A percentile compares a stretch with the other conserved stretches of the same genome.
These are phyloP conservation scores for Euclidia mi DNA, from an alignment of 2,888 invertebrate genomes.

Conservation along the genomic window DNA sequence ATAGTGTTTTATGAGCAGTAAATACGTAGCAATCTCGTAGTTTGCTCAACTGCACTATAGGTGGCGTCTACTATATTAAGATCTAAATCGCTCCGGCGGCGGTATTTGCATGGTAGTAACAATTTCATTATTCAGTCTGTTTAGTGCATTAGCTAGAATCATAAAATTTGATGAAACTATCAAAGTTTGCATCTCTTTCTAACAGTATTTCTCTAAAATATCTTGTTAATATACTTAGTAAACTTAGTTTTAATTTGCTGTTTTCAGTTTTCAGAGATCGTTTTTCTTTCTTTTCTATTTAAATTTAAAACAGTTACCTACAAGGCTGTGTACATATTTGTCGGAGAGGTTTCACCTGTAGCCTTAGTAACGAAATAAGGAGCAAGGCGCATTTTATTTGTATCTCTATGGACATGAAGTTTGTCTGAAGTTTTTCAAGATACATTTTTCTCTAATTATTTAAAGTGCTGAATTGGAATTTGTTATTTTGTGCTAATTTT, in stretches of 20 bases:
- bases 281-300: no score
- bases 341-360: background rate
- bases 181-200: slow-evolving; percentile 21
- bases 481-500: background rate
- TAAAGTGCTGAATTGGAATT: background rate
- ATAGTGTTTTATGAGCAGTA: no score
- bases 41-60: slow-evolving; percentile 31
- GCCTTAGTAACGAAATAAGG: slow-evolving; percentile 1
- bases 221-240: slow-evolving; percentile 11
- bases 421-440: background rate
- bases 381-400: background rate
- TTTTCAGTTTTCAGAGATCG: slow-evolving; percentile 2
- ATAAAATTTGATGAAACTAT: slow-evolving; percentile 34
- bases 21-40: slow-evolving; percentile 18
- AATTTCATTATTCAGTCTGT: slow-evolving; percentile 34
- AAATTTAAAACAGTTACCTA: no score
- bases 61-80: slow-evolving; percentile 34
- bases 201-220: slow-evolving; percentile 7
- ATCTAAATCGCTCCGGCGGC: slow-evolving; percentile 27
- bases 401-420: background rate
- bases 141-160: slow-evolving; percentile 22
- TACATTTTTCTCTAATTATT: background rate
- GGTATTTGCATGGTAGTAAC: slow-evolving; percentile 37
- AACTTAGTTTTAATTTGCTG: slow-evolving; percentile 7
- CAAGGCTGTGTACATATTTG: slow-evolving; percentile 1